Conservation (phyloP, 2,797 vertebrate genomes). For the Anolis apletophallus region DNA sequence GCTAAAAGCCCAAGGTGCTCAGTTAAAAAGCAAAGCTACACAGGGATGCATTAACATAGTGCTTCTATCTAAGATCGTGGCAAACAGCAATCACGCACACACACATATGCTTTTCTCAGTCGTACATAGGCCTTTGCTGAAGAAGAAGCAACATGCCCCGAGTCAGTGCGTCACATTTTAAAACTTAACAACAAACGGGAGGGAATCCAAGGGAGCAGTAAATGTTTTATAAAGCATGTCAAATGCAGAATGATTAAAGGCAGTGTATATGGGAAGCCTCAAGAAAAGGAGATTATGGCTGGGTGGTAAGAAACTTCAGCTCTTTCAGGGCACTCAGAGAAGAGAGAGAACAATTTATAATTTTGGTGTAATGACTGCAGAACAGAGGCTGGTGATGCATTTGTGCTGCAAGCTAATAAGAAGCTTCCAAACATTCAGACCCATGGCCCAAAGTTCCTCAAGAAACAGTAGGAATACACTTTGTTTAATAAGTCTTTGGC, state of each 20-base stretch:
- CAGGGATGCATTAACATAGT: conserved; percentile 1
- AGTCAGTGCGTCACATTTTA: background rate
- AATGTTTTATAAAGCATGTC: conserved; percentile 40
- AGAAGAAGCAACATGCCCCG: background rate
- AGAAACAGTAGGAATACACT: background rate
- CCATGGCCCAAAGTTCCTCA: background rate
- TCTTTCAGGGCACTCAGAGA: background rate
- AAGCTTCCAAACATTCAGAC: background rate
- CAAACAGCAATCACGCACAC: background rate
- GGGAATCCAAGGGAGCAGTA: conserved; percentile 25
- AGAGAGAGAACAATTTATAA: conserved; percentile 3
- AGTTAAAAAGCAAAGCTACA: background rate
- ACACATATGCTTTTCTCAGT: conserved; percentile 3
- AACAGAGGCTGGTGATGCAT: background rate
- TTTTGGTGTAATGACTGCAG: background rate
- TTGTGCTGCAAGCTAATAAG: conserved; percentile 9
- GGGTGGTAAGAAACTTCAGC: conserved; percentile 3
- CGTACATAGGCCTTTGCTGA: background rate
- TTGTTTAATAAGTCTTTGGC: background rate
- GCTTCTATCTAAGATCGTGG: background rate
- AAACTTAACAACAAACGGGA: conserved; percentile 17
- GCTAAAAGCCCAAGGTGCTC: conserved; percentile 22
- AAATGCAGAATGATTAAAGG: conserved; percentile 35
- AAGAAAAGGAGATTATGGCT: background rate
- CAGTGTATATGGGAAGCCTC: background rate